phyloP scores from a whole-genome alignment of 2,113 vertebrate species.

The Xyrauchen texanus region DNA sequence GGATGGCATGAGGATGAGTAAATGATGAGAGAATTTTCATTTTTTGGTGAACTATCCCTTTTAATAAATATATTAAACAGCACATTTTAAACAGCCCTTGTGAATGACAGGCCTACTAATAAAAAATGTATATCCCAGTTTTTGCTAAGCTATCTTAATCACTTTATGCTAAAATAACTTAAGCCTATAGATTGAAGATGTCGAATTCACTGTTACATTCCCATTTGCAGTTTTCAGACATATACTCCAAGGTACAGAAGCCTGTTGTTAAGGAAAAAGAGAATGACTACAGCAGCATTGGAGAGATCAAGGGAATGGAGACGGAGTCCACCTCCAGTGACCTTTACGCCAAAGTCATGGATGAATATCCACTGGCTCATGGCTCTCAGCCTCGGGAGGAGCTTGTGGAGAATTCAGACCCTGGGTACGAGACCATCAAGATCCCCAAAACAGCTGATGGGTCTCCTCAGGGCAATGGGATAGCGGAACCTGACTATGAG shows the following conservation, averaged over 20 bases:
- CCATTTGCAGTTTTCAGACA: constrained; percentile 77
- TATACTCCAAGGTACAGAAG: constrained; percentile 85
- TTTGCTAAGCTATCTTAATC: too few relatives aligned
- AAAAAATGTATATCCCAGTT: too few relatives aligned
- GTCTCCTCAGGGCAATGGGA: constrained; percentile 54
- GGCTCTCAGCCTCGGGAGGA: constrained; percentile 30
- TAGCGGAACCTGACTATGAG: constrained; percentile 88
- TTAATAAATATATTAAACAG: too few relatives aligned
- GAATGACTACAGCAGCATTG: constrained; percentile 82
- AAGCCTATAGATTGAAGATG: too few relatives aligned
- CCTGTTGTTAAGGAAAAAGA: constrained; percentile 75
- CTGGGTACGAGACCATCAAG: constrained; percentile 88
- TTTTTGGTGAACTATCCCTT: too few relatives aligned
- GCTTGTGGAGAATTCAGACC: constrained; percentile 69
- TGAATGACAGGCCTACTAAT: too few relatives aligned
- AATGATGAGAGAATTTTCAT: too few relatives aligned
- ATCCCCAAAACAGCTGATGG: constrained; percentile 77
- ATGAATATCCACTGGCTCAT: constrained; percentile 77
- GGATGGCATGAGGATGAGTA: too few relatives aligned
- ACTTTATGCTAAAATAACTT: too few relatives aligned
- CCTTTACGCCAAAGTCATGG: constrained; percentile 89
- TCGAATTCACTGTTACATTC: constrained; percentile 28
- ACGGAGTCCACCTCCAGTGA: constrained; percentile 83
- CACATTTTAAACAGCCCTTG: too few relatives aligned
- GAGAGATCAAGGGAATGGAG: constrained; percentile 79